Evolutionary conservation across 2,113 vertebrate species (phyloP).

Genomic region (Lepus timidus): DNA sequence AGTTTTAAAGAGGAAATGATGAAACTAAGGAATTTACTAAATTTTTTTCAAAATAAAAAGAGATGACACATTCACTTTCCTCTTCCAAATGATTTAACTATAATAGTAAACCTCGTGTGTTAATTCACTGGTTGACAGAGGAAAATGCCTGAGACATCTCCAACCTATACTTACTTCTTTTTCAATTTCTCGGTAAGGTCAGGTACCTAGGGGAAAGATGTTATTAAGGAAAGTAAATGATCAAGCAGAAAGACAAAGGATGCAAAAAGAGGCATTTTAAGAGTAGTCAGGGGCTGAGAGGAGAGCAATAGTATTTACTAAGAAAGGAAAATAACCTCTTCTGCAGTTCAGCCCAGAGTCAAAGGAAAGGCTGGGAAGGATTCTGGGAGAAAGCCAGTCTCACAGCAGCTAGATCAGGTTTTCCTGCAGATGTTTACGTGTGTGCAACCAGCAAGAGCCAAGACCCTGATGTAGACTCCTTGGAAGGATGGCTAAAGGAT

Average conservation of each 20-base stretch:
- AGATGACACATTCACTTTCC: neutral
- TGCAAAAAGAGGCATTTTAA: neutral
- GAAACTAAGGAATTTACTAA: slow-evolving; percentile 11
- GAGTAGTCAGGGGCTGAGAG: neutral
- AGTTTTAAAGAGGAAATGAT: slow-evolving; percentile 12
- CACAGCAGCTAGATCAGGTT: neutral
- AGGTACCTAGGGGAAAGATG: neutral
- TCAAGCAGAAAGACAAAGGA: neutral
- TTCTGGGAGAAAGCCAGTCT: slow-evolving; percentile 27
- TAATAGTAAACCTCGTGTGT: neutral
- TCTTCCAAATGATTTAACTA: neutral
- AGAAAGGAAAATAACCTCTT: neutral
- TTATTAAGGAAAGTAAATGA: slow-evolving; percentile 37
- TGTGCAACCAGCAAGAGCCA: neutral
- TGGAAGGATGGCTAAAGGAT: slow-evolving; percentile 17
- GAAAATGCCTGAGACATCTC: neutral
- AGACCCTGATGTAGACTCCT: neutral
- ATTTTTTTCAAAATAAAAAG: slow-evolving; percentile 36
- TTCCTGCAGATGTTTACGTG: neutral
- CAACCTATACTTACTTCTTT: neutral
- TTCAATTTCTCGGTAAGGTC: slow-evolving; percentile 8
- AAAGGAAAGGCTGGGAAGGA: neutral
- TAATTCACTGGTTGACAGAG: neutral
- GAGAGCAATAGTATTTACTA: neutral
- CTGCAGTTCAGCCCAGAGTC: neutral